Evolutionary conservation across 2,113 vertebrate species (phyloP), one percentile per base, ranked within the genome.

Genomic region (Solea solea): DNA sequence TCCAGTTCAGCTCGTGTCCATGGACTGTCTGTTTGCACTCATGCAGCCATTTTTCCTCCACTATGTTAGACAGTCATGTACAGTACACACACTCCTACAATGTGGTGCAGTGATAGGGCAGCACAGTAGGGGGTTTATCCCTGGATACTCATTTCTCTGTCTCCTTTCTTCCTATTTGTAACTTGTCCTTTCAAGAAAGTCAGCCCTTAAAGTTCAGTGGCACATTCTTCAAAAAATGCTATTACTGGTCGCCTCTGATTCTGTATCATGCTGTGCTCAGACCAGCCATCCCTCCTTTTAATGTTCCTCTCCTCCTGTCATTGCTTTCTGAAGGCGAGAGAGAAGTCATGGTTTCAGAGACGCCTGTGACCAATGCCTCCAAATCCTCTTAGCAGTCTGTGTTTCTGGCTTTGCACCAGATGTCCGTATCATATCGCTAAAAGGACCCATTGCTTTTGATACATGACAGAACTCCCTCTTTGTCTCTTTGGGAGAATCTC

Each of bases 121-220:
- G 68, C 89, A 1, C 91, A 84, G 87, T 52, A 40, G 86, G 90
- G 83, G 84, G 88, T 81, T 80, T 85, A 88, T 90, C 87, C 89
- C 88, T 50, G 68, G 83, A 90, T 91, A 92, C 90, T 92, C 82
- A 89, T 89, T 86, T 86, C 86, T 84, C 84, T 46, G 79, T 80
- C 77, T 74, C 76, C 83, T 88, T 91, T 92, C 88, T 90, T 91
- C 77, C 88, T 88, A 81, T 93, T 91, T 91, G 87, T 90, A 89
- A 92, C 86, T 89, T 63, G 84, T 91, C 90, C 91, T 94, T 93
- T 93, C 88, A 92, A 93, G 91, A 90, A 91, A 90, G 87, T 90
- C 88, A 72, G 90, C 78, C 88, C 91, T 89, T 90, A 92, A 94
- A 93, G 92, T 94, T 94, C 92, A 93, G 88, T 92, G 86, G 86